Base-by-base conservation (phyloP, 2,797 vertebrate genomes). In the Hypotaenidia philippensis region DNA sequence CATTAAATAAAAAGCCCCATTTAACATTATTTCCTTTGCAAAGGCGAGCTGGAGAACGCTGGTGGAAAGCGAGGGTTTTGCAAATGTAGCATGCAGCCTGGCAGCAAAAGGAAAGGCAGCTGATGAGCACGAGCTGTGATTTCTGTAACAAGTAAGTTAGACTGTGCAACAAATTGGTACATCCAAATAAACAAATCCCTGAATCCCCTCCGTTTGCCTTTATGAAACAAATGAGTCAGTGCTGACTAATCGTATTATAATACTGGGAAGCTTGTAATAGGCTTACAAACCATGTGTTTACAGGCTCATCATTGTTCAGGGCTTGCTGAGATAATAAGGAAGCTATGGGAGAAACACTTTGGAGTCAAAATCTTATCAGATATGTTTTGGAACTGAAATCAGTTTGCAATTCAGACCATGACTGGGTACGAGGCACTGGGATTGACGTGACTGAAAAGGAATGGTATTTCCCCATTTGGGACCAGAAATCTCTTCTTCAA, bases 1-100 rank as follows among this genome's bases (percentile, higher is more conserved):
- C 94, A 89, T 96, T 95, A 96, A 97, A 97, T 97, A 96, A 97
- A 97, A 98, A 96, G 97, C 93, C 97, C 95, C 88, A 94, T 97
- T 95, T 97, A 94, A 80, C 93, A 96, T 97, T 96, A 97, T 96
- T 97, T 96, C 96, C 96, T 94, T 93, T 76, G 95, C 94, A 97
- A 90, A 96, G 92, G 91, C 85, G 87, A 82, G 93, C 95, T 93
- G 72, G 32, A 95, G 93, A 95, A 93, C 53, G 57, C 83, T 63
- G 83, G 94, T 90, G 76, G 83, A 95, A 89, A 84, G 92, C 8
- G 34, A 93, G 89, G 90, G 76, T 94, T 96, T 96, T 97, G 95
- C 94, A 96, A 96, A 96, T 79, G 89, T 47, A 96, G 90, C 83
- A 75, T 94, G 94, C 79, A 94, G 94, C 82, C 94, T 93, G 77